Evolutionary conservation across 2,113 vertebrate genomes (phyloP), one percentile per base, ranked within the genome.

Genomic region (Lepus americanus): DNA sequence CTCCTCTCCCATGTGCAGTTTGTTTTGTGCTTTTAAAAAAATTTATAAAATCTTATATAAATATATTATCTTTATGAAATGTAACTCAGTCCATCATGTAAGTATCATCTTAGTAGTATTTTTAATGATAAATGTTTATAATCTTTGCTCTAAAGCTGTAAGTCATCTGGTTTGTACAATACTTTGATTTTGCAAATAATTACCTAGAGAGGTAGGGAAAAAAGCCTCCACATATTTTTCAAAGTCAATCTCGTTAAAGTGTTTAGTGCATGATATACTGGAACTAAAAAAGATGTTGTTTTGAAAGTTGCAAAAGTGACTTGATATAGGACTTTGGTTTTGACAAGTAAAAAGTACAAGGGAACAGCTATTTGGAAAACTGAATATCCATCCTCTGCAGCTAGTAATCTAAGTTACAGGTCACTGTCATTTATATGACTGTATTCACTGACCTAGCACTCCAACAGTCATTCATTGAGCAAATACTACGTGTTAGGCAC

Each of bases 111-210:
- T 63, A 92, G 69, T 73, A 89, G 31, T 66, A 79, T 13, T 93
- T 95, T 76, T 85, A 76, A 83, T 91, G 22, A 23, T 79, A 86
- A 78, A 82, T 94, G 51, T 90, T 95, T 79, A 89, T 79, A 89
- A 83, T 87, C 36, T 69, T 87, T 83, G 27, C 55, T 74, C 31
- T 74, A 87, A 87, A 82, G 49, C 31, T 94, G 1, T 25, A 73
- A 82, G 29, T 82, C n/a, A 33, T 89, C 53, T 79, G 51, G 49
- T 79, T 94, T 92, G 17, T 44, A 10, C 2, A 78, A 17, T 29
- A 84, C 23, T 92, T 90, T 76, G 11, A 92, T 90, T 92, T 83
- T 78, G 36, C 64, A 90, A 94, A 76, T 77, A 86, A 64, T 81
- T 90, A 81, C 33, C 14, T 76, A 72, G 27, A 81, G 16, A 87